These are phyloP conservation scores for Craniophora ligustri DNA, from an alignment of 2,888 invertebrate genomes.

Conservation along the genomic window DNA sequence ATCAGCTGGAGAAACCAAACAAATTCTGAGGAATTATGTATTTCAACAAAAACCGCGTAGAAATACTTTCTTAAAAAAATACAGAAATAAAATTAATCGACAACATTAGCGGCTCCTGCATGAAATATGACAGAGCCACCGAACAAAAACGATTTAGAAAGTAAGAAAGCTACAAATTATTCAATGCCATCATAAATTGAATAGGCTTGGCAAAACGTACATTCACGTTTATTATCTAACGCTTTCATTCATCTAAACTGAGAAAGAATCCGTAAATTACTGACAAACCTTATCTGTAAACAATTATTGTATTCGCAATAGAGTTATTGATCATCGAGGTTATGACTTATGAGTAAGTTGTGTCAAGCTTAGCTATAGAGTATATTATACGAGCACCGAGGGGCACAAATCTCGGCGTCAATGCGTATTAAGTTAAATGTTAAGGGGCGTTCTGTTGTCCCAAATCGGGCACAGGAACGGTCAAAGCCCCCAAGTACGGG, in stretches of 20 bases:
- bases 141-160: slow-evolving; percentile 44
- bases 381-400: slow-evolving; percentile 2
- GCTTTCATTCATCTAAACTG: slow-evolving; percentile 7
- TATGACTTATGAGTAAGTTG: not conserved
- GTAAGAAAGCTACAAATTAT: slow-evolving; percentile 29
- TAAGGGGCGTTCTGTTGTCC: slow-evolving; percentile 6
- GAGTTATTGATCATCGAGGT: not conserved
- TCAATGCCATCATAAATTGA: slow-evolving; percentile 17
- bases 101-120: slow-evolving; percentile 21
- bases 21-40: not conserved
- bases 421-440: slow-evolving; percentile 30
- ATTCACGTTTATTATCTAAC: slow-evolving; percentile 27
- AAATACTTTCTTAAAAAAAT: slow-evolving; percentile 17
- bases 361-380: not conserved
- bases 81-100: slow-evolving; percentile 30
- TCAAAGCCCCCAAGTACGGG: slow-evolving; percentile 29
- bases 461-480: slow-evolving; percentile 19
- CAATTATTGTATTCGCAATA: not conserved
- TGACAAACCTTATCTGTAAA: slow-evolving; percentile 1
- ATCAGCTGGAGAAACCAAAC: not conserved
- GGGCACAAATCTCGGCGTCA: not conserved
- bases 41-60: not conserved
- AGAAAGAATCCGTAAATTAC: slow-evolving; percentile 7
- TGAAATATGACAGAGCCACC: slow-evolving; percentile 25
- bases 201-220: slow-evolving; percentile 15